These are phyloP conservation scores for Mirza zaza DNA, from an alignment of 2,113 vertebrate species.

Conservation along the genomic window DNA sequence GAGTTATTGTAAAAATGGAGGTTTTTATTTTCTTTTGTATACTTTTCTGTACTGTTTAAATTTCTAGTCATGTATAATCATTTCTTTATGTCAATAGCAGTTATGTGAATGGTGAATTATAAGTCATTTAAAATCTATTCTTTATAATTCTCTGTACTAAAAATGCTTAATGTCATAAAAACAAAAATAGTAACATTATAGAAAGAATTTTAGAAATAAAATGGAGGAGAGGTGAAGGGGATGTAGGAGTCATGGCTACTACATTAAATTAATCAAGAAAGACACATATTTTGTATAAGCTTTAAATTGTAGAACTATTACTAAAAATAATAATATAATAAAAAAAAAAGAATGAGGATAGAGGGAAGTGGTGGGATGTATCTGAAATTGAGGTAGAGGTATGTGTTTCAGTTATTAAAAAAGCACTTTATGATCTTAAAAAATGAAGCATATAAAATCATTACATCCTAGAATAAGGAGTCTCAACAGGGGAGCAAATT, in stretches of 20 bases:
- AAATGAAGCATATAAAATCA: background rate
- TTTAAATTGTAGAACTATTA: background rate
- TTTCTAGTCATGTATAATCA: background rate
- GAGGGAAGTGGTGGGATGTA: background rate
- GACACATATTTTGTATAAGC: background rate
- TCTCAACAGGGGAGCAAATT: background rate
- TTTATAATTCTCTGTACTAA: constrained; percentile 8
- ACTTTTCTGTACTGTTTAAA: background rate
- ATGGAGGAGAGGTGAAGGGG: background rate
- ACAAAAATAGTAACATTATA: background rate
- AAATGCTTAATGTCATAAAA: constrained; percentile 28
- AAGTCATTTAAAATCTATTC: background rate
- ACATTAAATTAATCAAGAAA: background rate
- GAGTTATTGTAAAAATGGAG: background rate
- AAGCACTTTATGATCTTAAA: background rate
- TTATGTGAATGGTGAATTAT: background rate
- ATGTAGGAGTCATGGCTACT: background rate
- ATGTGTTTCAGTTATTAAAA: background rate
- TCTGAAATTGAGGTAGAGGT: background rate
- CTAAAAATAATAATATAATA: constrained; percentile 14
- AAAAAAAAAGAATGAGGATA: background rate
- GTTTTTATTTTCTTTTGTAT: background rate
- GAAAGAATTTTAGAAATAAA: constrained; percentile 3
- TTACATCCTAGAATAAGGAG: background rate
- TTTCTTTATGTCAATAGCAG: constrained; percentile 39